Evolutionary conservation across 2,888 invertebrate genomes (phyloP), one percentile per base, ranked within the genome.

Genomic region (Allygus modestus): DNA sequence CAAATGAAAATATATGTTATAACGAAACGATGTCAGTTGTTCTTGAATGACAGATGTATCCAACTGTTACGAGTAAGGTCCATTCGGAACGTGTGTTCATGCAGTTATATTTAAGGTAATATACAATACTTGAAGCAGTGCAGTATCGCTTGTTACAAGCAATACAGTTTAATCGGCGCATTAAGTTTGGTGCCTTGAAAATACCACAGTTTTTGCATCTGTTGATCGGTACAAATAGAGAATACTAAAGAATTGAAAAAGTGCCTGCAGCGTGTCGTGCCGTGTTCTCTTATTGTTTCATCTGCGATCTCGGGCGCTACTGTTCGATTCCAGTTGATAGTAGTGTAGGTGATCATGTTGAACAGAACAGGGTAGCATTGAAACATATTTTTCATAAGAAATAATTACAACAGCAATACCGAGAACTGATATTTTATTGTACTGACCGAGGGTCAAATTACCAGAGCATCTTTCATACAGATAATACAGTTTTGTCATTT

Each of bases 151-250:
- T 65, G 20, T 20, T 26, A 41, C 15, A 79, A n/a, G 46, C 54
- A 46, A 77, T 28, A 51, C 12, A 1, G 33, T 1, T 31, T 31
- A n/a, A 15, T 65, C 65, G 33, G 37, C 28, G 33, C 37, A 37
- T 31, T 33, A 33, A 28, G n/a, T 51, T 54, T 79, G 33, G 58
- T 79, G 79, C 79, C 58, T 79, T 54, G 17, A n/a, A 23, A 51
- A n/a, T 37, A 33, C n/a, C 37, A 77, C 77, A 58, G 58, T 58
- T 54, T 77, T 11, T 77, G 23, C 77, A 58, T 79, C 58, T 79
- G 79, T 79, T 79, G 79, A 54, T 79, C 79, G 23, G 58, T 79
- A 37, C 79, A 58, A 77, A 58, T 31, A 41, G 73, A 73, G 73
- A 54, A 58, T 46, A 79, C 33, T 31, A 33, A 58, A 58, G 79